These are phyloP conservation scores for Sanderia malayensis DNA, from an alignment of 30 jellyfish, hydroid and myxozoan species.

Conservation along the genomic window DNA sequence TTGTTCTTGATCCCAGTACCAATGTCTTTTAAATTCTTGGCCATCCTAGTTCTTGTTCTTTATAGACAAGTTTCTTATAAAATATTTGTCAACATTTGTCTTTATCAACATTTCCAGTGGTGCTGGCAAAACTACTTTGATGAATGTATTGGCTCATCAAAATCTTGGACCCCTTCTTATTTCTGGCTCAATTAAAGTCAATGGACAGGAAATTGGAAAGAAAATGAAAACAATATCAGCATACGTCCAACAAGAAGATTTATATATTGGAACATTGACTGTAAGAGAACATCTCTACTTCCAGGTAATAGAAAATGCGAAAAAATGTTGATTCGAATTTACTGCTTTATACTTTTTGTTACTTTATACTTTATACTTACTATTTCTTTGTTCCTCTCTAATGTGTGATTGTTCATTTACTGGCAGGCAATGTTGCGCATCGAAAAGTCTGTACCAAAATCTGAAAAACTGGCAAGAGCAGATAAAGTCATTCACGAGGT, in stretches of 20 bases:
- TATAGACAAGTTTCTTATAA: too few species aligned
- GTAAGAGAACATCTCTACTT: slow-evolving; percentile 85
- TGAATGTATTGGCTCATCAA: slow-evolving; percentile 82
- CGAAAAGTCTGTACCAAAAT: slow-evolving; percentile 45
- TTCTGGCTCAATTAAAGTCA: slow-evolving; percentile 72
- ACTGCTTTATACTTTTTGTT: too few species aligned
- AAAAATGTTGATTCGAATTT: too few species aligned
- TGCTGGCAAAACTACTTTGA: slow-evolving; percentile 94
- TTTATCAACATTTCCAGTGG: slow-evolving; percentile 85
- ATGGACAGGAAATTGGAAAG: slow-evolving; percentile 60
- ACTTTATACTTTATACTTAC: too few species aligned
- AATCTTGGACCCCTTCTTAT: slow-evolving; percentile 42
- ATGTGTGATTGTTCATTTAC: too few species aligned
- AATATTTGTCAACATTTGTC: too few species aligned
- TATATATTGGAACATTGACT: slow-evolving; percentile 94
- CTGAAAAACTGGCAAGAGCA: slow-evolving; percentile 63
- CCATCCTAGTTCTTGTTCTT: too few species aligned
- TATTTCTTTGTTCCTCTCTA: too few species aligned
- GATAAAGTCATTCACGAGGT: slow-evolving; percentile 81
- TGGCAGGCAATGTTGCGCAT: slow-evolving; percentile 84
- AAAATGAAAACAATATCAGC: slow-evolving; percentile 82
- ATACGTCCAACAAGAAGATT: slow-evolving; percentile 89
- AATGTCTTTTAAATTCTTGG: too few species aligned
- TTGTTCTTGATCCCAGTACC: too few species aligned
- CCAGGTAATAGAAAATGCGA: too few species aligned